Evolutionary conservation across 2,888 invertebrate species (phyloP), one percentile per base, ranked within the genome.

Genomic region (Thecophora atra): DNA sequence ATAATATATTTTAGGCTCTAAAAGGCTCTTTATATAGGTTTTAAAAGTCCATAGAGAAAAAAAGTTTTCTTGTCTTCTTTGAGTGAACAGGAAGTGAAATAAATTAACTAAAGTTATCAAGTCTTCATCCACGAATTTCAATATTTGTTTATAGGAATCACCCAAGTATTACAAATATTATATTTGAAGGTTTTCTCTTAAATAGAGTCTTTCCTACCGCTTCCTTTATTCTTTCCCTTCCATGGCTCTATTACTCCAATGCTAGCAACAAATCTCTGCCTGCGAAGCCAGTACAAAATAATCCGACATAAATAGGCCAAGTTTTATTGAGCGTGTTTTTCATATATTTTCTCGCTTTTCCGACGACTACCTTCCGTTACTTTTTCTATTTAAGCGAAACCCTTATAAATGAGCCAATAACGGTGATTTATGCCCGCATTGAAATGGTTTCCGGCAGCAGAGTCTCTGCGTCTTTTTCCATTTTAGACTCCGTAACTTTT

Each of bases 361-460:
- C n/a, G n/a, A n/a, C n/a, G 28, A 21, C 54, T 51, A 24, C 28
- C 37, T 70, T 17, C 37, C 37, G 62, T 30, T 28, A 3, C 28
- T 30, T 28, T 51, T 70, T 24, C 28, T 51, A 47, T 70, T 60
- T 30, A 62, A 70, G 70, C 42, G 51, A 70, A 62, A 70, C 51
- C 62, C 51, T 70, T 62, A 60, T 70, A 62, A 70, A 70, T 62
- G 70, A 51, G 70, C 28, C 62, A 62, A 70, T 70, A 70, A 62
- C 51, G 21, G 30, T 70, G 70, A 70, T 70, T 70, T 70, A 70
- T 62, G 47, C 62, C 24, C 11, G 3, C 62, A n/a, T 24, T 62
- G 19, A 30, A 70, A 70, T 62, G 51, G 62, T 52, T 62, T 60
- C 37, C 37, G 37, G 37, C 37, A 37, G 37, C 37, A 21, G 26